Percentiles rank a stretch among this genome's conserved stretches.
phyloP scores from a whole-genome alignment of 2,797 vertebrate genomes.

The Coreius guichenoti region DNA sequence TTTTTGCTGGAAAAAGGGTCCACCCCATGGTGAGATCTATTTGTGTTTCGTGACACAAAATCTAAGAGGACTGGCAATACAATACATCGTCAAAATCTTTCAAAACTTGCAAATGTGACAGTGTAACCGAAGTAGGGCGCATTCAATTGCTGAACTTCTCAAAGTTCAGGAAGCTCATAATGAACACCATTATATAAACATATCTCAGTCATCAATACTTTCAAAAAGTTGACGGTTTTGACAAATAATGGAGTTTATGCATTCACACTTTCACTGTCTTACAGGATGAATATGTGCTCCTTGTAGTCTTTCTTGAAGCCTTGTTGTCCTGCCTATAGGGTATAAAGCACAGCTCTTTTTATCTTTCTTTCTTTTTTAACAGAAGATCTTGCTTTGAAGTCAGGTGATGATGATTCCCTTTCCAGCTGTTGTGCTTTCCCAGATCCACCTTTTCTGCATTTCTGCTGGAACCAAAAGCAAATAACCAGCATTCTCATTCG shows the following conservation, averaged over 20 bases:
- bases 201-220: not conserved
- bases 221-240: not conserved
- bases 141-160: not conserved
- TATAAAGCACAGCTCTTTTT: not conserved
- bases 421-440: slow-evolving; percentile 18
- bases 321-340: slow-evolving; percentile 1
- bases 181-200: not conserved
- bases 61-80: not conserved
- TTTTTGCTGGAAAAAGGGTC: not conserved
- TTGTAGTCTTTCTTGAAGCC: slow-evolving; percentile 6
- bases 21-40: slow-evolving; percentile 8
- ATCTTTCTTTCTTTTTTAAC: not conserved
- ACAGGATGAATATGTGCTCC: not conserved
- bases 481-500: slow-evolving; percentile 2
- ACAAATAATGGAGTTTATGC: slow-evolving; percentile 1
- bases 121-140: not conserved
- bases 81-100: not conserved
- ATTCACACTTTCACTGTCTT: not conserved
- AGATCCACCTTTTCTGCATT: slow-evolving; percentile 6
- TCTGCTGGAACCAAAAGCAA: not conserved
- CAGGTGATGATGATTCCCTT: not conserved
- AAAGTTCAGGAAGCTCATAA: slow-evolving; percentile 3
- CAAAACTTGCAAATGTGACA: not conserved
- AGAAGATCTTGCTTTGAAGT: slow-evolving; percentile 21
- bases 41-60: not conserved